These are phyloP conservation scores for Oopsacas minuta DNA, from an alignment of 37 sponge, comb jelly and placozoan species.

Conservation along the genomic window DNA sequence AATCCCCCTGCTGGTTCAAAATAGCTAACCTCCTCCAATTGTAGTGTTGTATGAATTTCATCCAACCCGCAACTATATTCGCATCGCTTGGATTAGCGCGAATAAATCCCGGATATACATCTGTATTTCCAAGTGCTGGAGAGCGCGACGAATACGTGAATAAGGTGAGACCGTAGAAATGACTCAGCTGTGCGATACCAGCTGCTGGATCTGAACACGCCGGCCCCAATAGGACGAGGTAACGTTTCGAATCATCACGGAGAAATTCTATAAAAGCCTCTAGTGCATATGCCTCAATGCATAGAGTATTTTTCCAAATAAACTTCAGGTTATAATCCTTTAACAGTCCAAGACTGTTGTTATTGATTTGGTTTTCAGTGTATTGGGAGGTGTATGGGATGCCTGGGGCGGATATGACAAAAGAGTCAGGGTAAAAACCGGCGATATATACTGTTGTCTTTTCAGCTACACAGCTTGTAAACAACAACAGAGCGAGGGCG, in stretches of 20 bases:
- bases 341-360: not conserved
- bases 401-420: not conserved
- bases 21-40: not conserved
- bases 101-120: not conserved
- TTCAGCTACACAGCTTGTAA: not conserved
- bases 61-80: not conserved
- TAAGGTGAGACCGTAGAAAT: not conserved
- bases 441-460: not conserved
- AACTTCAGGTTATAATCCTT: not conserved
- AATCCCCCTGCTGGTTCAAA: not conserved
- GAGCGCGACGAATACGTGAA: not conserved
- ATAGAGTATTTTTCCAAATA: not conserved
- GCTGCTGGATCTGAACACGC: constrained; percentile 5
- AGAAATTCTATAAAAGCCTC: not conserved
- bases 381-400: not conserved
- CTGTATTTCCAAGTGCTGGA: not conserved
- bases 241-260: not conserved
- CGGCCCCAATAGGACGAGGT: not conserved
- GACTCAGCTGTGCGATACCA: not conserved
- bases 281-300: not conserved
- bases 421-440: not conserved
- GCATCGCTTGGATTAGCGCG: not conserved
- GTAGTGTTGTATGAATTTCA: not conserved
- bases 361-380: not conserved
- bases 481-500: not conserved